Evolutionary conservation across 1,140 invertebrate species (phyloP).

Genomic region (Drosophila takahashii): DNA sequence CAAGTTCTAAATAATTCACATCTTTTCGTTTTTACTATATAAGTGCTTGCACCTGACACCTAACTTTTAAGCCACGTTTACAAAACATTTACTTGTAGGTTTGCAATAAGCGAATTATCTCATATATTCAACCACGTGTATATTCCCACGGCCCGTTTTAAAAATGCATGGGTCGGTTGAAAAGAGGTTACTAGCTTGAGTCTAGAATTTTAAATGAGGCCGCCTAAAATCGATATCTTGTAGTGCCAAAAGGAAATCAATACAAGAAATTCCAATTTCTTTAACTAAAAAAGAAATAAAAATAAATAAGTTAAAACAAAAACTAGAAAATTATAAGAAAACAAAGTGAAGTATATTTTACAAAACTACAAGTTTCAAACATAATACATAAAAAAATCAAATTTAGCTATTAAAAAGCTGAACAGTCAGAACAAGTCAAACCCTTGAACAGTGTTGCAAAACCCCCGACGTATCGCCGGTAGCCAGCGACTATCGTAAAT

Average conservation of each 20-base stretch:
- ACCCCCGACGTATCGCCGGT: conserved; percentile 30
- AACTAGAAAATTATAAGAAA: too few relatives aligned
- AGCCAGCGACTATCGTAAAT: conserved; percentile 32
- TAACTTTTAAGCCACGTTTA: not conserved
- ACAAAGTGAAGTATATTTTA: not conserved
- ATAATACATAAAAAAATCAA: not conserved
- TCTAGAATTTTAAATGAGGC: conserved; percentile 13
- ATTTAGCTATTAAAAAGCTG: not conserved
- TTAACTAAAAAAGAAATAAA: not conserved
- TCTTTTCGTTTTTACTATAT: not conserved
- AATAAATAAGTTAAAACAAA: not conserved
- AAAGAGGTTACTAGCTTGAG: not conserved
- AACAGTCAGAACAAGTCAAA: not conserved
- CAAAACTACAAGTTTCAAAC: not conserved
- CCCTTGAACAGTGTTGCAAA: conserved; percentile 17
- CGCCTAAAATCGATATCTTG: conserved; percentile 1
- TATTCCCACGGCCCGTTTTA: conserved; percentile 1
- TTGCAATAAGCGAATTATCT: not conserved
- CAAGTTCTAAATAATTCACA: not conserved
- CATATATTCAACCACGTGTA: not conserved
- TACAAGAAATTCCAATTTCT: not conserved
- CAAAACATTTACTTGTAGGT: not conserved
- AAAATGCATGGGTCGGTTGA: not conserved
- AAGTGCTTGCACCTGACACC: not conserved
- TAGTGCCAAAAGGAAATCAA: conserved; percentile 4